A percentile compares a stretch with the other conserved stretches of the same genome.
Evolutionary conservation across 2,797 vertebrate genomes (phyloP).

Genomic region (Pseudochirops cupreus): DNA sequence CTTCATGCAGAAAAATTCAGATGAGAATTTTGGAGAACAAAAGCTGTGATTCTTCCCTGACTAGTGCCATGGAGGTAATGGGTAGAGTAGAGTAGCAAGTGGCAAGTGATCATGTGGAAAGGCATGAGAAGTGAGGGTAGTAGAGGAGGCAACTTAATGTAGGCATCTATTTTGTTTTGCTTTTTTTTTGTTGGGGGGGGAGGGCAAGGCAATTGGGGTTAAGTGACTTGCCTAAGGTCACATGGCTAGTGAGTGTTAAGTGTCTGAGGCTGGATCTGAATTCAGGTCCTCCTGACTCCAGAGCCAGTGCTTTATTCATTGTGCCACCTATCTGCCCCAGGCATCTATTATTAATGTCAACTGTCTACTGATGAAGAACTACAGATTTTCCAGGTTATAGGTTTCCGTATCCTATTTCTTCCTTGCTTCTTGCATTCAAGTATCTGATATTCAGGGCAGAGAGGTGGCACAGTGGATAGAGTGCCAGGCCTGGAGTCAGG

Average conservation of each 20-base stretch:
- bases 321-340: too few species aligned
- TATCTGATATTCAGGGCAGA: neutral
- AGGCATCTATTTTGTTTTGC: neutral
- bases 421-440: neutral
- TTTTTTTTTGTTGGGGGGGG: too few species aligned
- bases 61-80: neutral
- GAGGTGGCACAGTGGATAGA: neutral
- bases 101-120: neutral
- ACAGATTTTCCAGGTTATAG: neutral
- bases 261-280: too few species aligned
- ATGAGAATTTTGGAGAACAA: constrained; percentile 55
- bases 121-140: neutral
- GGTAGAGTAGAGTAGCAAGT: neutral
- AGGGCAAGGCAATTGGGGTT: too few species aligned
- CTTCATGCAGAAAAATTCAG: constrained; percentile 23
- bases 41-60: neutral
- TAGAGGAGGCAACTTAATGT: neutral
- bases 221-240: too few species aligned
- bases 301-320: too few species aligned
- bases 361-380: neutral
- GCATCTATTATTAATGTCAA: neutral
- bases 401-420: neutral
- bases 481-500: neutral
- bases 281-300: too few species aligned
- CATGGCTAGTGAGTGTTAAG: too few species aligned